Evolutionary conservation across 2,797 vertebrate genomes (phyloP), one percentile per base, ranked within the genome.

Genomic region (Rhyacichthys aspro): DNA sequence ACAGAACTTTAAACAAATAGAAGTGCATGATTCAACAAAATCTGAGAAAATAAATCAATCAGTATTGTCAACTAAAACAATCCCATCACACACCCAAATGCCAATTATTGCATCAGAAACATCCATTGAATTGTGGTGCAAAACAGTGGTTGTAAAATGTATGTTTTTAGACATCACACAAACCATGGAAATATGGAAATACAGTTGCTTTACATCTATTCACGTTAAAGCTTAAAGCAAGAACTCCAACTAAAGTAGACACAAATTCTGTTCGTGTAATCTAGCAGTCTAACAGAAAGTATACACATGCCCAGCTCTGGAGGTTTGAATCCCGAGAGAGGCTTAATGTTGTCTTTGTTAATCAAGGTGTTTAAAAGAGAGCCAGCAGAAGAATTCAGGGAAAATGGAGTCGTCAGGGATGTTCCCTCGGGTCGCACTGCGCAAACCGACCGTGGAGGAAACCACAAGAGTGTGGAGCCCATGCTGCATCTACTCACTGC

Each of bases 291-390:
- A 68, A 78, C 36, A 9, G 76, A 68, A 52, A 80, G 52, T 65
- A 1, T 47, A 54, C 41, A 73, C 72, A 43, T 52, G 67, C 56
- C 49, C 53, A 75, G 60, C 59, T 63, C 53, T 53, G 60, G 63
- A 70, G 65, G 63, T 72, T 64, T 62, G 15, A 16, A 4, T 81
- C 85, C 77, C 79, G 18, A 0, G 77, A 70, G 85, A 70, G 18
- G 55, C 48, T 57, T 61, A 66, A 76, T 76, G 73, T 76, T 86
- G 78, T 83, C 75, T 79, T 78, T 79, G 47, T 78, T 82, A 82
- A 84, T 87, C 78, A 73, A 68, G 67, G 83, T 72, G 76, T 77
- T 85, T 59, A 65, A 60, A 43, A 62, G 55, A 63, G 59, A 78
- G 65, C 61, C 19, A 41, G 57, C 42, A 19, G 64, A 72, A 53